A percentile compares a stretch with the other conserved stretches of the same genome.
phyloP scores from a whole-genome alignment of 2,888 invertebrate species.

The Caenorhabditis auriculariae region DNA sequence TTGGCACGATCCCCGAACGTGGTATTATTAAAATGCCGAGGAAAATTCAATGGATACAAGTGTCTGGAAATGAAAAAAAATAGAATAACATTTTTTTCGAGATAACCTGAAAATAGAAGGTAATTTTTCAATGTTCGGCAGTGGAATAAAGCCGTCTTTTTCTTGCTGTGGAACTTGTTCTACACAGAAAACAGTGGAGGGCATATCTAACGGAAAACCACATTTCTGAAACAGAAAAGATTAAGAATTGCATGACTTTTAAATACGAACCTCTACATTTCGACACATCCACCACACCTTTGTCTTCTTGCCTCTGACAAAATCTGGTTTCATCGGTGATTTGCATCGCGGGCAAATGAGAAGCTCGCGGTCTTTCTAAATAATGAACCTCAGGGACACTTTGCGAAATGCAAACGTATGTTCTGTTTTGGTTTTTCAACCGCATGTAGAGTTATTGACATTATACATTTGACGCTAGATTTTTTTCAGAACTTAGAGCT shows the following conservation, averaged over 20 bases:
- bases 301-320: not conserved
- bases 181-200: conserved; percentile 51
- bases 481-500: too few relatives aligned
- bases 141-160: conserved; percentile 35
- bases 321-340: conserved; percentile 5
- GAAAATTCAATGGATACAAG: conserved; percentile 18
- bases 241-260: not conserved
- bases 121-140: conserved; percentile 42
- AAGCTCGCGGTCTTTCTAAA: conserved; percentile 21
- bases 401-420: too few relatives aligned
- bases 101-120: conserved; percentile 29
- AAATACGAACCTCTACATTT: conserved; percentile 11
- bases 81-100: not conserved
- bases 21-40: too few relatives aligned
- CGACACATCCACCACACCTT: conserved; percentile 24
- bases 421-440: too few relatives aligned
- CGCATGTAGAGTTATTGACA: too few relatives aligned
- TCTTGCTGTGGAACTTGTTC: conserved; percentile 37
- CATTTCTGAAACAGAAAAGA: conserved; percentile 44
- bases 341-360: conserved; percentile 17
- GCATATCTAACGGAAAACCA: conserved; percentile 55
- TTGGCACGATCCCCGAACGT: too few relatives aligned
- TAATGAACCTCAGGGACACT: too few relatives aligned
- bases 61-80: not conserved
- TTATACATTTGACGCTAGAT: too few relatives aligned